phyloP scores from a whole-genome alignment of 2,888 invertebrate species.

The Cosmia pyralina region DNA sequence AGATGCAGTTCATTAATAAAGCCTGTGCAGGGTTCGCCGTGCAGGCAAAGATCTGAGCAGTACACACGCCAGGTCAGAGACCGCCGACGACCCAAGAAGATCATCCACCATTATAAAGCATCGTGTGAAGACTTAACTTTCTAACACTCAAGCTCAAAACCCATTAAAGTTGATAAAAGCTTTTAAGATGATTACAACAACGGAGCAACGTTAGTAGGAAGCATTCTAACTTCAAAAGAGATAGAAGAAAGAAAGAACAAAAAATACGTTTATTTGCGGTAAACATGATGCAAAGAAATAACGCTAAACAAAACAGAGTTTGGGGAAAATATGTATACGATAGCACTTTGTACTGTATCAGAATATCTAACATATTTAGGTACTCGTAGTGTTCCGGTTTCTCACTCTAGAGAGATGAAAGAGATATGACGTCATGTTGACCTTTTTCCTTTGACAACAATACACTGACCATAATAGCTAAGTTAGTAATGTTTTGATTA shows the following conservation, averaged over 20 bases:
- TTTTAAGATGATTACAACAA: slow-evolving; percentile 20
- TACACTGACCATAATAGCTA: slow-evolving; percentile 12
- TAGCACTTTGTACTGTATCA: slow-evolving; percentile 24
- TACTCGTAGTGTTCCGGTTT: too few species aligned
- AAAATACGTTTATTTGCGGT: too few species aligned
- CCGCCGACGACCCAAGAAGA: too few species aligned
- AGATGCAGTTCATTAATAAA: too few species aligned
- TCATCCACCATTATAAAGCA: neutral
- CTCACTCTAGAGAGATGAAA: too few species aligned
- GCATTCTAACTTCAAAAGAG: slow-evolving; percentile 9
- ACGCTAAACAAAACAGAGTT: too few species aligned
- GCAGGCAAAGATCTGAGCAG: too few species aligned
- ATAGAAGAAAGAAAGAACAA: too few species aligned
- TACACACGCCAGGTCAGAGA: too few species aligned
- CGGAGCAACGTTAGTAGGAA: slow-evolving; percentile 3
- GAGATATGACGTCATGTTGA: neutral
- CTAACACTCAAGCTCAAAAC: neutral
- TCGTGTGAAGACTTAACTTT: neutral
- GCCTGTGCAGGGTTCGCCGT: too few species aligned
- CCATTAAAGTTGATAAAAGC: slow-evolving; percentile 3
- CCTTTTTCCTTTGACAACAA: neutral
- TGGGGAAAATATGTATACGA: neutral
- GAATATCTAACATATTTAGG: neutral
- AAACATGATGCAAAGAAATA: too few species aligned
- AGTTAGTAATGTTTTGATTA: slow-evolving; percentile 29